These are phyloP conservation scores for Cheumatopsyche charites DNA, from an alignment of 1,140 invertebrate genomes.

Conservation along the genomic window DNA sequence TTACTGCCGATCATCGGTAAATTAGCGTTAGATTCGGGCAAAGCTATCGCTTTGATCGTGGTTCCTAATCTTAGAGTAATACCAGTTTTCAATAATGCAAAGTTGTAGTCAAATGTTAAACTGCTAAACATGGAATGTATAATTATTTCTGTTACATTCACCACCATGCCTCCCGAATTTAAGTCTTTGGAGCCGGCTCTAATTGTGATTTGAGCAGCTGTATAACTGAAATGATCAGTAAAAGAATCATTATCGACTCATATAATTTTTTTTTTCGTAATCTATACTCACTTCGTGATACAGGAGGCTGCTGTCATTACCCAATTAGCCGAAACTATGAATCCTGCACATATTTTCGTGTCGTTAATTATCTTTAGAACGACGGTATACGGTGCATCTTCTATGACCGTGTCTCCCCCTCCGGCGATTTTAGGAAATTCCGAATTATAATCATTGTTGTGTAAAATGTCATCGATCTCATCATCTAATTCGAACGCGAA, in stretches of 20 bases:
- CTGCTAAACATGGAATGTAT: too few relatives aligned
- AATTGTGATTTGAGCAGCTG: too few relatives aligned
- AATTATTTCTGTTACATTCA: too few relatives aligned
- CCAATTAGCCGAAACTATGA: constrained; percentile 56
- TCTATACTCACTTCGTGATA: constrained; percentile 55
- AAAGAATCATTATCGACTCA: too few relatives aligned
- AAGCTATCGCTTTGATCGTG: too few relatives aligned
- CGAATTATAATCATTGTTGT: background rate
- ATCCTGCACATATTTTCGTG: constrained; percentile 58
- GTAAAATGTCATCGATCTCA: background rate
- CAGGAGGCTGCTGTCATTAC: constrained; percentile 59
- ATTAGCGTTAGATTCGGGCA: too few relatives aligned
- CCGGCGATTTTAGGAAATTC: constrained; percentile 53
- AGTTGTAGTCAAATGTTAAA: too few relatives aligned
- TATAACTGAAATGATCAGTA: background rate
- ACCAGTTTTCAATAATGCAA: too few relatives aligned
- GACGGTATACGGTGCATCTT: constrained; percentile 56
- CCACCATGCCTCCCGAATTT: too few relatives aligned
- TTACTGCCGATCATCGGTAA: too few relatives aligned
- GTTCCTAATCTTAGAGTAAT: too few relatives aligned
- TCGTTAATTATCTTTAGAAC: constrained; percentile 58
- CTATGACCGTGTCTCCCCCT: constrained; percentile 54
- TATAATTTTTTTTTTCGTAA: background rate
- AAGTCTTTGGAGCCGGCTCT: too few relatives aligned
- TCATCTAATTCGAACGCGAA: background rate